These are phyloP conservation scores for Rhincodon typus DNA, from an alignment of 2,797 vertebrate genomes.

Conservation along the genomic window DNA sequence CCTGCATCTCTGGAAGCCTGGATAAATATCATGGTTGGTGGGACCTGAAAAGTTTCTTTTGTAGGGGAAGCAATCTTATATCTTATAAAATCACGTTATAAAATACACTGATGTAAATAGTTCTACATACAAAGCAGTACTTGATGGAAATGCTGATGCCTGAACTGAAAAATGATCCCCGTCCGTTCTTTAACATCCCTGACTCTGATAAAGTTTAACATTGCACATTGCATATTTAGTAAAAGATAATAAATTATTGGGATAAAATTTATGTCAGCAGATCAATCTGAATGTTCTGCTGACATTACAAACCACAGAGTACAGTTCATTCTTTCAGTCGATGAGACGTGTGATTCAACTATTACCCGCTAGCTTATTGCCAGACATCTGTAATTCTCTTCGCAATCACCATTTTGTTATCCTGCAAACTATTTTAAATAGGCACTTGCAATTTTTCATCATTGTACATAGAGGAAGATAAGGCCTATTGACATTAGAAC, in stretches of 20 bases:
- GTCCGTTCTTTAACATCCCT: background rate
- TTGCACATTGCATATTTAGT: background rate
- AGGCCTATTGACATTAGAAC: no score
- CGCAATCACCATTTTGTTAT: background rate
- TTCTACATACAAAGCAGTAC: background rate
- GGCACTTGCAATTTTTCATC: background rate
- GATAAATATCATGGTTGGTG: background rate
- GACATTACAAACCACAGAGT: background rate
- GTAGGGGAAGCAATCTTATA: background rate
- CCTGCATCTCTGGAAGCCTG: background rate
- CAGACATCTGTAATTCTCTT: background rate
- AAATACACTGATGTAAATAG: background rate
- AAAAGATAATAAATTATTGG: background rate
- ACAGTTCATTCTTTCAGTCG: background rate
- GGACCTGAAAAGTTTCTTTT: background rate
- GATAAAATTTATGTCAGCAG: background rate
- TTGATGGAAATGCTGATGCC: background rate
- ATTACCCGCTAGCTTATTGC: background rate
- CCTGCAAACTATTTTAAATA: background rate
- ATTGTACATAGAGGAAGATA: no score
- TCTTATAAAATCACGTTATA: background rate
- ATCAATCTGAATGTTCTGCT: background rate
- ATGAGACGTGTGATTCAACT: background rate
- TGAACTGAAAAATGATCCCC: background rate
- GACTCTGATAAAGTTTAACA: background rate